Conservation (phyloP, 2,113 vertebrate species). For the Pseudopodoces humilis region DNA sequence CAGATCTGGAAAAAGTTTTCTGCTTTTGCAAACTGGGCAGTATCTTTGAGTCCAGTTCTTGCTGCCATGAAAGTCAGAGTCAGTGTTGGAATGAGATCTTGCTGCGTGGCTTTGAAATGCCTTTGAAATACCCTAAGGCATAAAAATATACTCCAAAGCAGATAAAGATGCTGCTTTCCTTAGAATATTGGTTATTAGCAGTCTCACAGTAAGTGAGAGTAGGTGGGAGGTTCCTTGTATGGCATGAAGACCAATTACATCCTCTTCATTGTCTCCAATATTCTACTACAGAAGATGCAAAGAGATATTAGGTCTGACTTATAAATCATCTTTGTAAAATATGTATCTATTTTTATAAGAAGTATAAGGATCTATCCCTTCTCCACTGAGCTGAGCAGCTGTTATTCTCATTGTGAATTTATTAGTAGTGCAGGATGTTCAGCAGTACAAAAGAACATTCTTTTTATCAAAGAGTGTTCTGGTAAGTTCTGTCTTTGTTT, state of each 20-base stretch:
- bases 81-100: not conserved
- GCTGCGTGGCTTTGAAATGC: not conserved
- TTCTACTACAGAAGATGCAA: not conserved
- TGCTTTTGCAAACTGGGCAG: not conserved
- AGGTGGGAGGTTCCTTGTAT: not conserved
- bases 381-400: not conserved
- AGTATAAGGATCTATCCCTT: not conserved
- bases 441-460: not conserved
- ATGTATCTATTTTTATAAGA: not conserved
- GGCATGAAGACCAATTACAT: not conserved
- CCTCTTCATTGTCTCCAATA: not conserved
- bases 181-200: not conserved
- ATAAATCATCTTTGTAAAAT: not conserved
- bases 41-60: not conserved
- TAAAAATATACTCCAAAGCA: not conserved
- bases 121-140: not conserved
- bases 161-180: not conserved
- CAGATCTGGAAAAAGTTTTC: not conserved
- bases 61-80: not conserved
- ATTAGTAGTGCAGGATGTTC: not conserved
- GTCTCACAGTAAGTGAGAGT: not conserved
- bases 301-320: not conserved
- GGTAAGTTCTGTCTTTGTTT: not conserved
- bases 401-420: constrained; percentile 22
- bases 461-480: not conserved